Evolutionary conservation across 2,797 vertebrate genomes (phyloP), one percentile per base, ranked within the genome.

Genomic region (Cuculus canorus): DNA sequence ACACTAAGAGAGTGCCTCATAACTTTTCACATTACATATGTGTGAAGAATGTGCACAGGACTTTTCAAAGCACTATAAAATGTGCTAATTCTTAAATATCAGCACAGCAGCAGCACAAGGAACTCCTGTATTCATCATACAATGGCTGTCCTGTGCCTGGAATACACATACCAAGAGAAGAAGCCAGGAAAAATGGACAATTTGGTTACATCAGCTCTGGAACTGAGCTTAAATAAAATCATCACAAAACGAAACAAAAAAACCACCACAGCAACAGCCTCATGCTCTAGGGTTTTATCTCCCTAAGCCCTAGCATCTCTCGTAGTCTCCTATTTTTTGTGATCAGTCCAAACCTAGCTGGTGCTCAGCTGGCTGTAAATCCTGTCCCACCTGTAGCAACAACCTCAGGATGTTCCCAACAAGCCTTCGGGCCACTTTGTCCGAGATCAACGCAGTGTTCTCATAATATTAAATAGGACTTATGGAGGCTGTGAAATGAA

Each of bases 141-240:
- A 61, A 32, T 12, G 53, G 37, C 45, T 89, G 37, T 66, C 33
- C 60, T 70, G 27, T 32, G 48, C 56, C 60, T 82, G 81, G 28
- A 73, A 64, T 23, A 77, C 2, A 50, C 19, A 75, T 3, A 73
- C 18, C 33, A 64, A 33, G 0, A 0, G 25, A 82, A 63, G 64
- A 50, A 92, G 39, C 28, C 66, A 56, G 59, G 73, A 61, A 33
- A 66, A 72, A 65, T 18, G 9, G 41, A 47, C 32, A 43, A 43
- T 78, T 60, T n/a, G 19, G 25, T 7, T 79, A 35, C 10, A 27
- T 53, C 35, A 72, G 73, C 47, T 88, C 45, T 86, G 63, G 54
- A 86, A 84, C 15, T 61, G 37, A 57, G 27, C 33, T 88, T 60
- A 21, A 66, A 72, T 66, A 25, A 41, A 6, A 64, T 25, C 17